These are phyloP conservation scores for Nomada fucata DNA, from an alignment of 2,888 invertebrate genomes.

Conservation along the genomic window DNA sequence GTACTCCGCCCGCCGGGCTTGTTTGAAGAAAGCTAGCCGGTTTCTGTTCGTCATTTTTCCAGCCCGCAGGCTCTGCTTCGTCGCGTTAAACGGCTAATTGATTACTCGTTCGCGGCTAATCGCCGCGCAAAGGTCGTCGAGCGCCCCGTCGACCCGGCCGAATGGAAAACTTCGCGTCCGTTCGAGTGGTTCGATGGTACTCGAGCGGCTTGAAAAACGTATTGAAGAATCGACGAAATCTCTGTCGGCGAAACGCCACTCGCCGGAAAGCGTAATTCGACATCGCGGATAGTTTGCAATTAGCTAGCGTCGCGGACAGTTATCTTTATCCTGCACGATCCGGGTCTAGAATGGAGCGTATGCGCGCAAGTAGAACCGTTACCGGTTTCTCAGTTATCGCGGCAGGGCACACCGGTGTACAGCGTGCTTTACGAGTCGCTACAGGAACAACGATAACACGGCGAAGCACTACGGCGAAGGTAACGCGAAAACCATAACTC, in stretches of 20 bases:
- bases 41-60: background rate
- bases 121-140: slow-evolving; percentile 45
- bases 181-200: no score
- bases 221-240: no score
- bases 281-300: no score
- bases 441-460: slow-evolving; percentile 42
- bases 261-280: no score
- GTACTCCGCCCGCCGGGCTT: background rate
- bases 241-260: no score
- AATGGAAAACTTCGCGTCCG: slow-evolving; percentile 30
- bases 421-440: slow-evolving; percentile 62
- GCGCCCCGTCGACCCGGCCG: slow-evolving; percentile 34
- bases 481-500: slow-evolving; percentile 65
- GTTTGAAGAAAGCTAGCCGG: no score
- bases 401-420: background rate
- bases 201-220: no score
- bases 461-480: slow-evolving; percentile 38
- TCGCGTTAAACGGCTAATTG: slow-evolving; percentile 34
- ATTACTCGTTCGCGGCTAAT: slow-evolving; percentile 39
- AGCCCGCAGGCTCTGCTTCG: slow-evolving; percentile 18
- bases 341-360: slow-evolving; percentile 5
- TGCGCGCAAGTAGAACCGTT: slow-evolving; percentile 20
- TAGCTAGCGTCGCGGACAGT: background rate
- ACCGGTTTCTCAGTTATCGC: slow-evolving; percentile 47
- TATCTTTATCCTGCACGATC: slow-evolving; percentile 12